Percentiles rank a stretch among this genome's conserved stretches.
These are phyloP conservation scores for Pammene fasciana DNA, from an alignment of 2,888 invertebrate species.

Conservation along the genomic window DNA sequence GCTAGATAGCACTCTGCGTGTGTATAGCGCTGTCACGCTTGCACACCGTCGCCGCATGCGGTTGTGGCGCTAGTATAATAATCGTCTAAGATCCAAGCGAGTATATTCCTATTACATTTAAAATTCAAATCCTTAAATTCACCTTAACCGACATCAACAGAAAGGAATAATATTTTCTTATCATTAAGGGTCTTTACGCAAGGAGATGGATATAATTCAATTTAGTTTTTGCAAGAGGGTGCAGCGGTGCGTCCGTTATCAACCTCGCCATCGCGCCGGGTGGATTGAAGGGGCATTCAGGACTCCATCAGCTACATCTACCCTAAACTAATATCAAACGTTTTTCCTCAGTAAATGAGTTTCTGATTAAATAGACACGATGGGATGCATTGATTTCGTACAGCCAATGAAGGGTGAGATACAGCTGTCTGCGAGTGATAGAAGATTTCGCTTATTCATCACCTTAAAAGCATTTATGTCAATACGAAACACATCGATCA, in stretches of 20 bases:
- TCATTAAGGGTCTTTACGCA: slow-evolving; percentile 44
- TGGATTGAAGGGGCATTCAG: slow-evolving; percentile 35
- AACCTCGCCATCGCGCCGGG: slow-evolving; percentile 52
- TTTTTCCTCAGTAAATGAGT: slow-evolving; percentile 27
- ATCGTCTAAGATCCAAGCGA: not conserved
- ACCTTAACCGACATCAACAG: not conserved
- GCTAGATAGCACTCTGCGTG: too few relatives aligned
- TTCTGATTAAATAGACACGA: slow-evolving; percentile 33
- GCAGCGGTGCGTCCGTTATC: slow-evolving; percentile 59
- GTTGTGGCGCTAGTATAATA: too few relatives aligned
- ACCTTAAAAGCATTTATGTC: not conserved
- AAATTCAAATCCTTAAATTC: not conserved
- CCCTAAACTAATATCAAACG: slow-evolving; percentile 18
- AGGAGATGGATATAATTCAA: slow-evolving; percentile 59
- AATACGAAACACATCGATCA: slow-evolving; percentile 19
- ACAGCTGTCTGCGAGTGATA: slow-evolving; percentile 4
- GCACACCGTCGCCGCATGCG: too few relatives aligned
- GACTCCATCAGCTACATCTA: slow-evolving; percentile 27
- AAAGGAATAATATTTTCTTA: slow-evolving; percentile 30
- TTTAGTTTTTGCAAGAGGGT: slow-evolving; percentile 67
- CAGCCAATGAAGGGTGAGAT: not conserved
- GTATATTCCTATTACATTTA: not conserved
- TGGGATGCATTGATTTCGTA: slow-evolving; percentile 24
- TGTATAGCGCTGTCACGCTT: too few relatives aligned
- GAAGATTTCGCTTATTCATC: not conserved